Percentiles rank a stretch among this genome's conserved stretches.
phyloP scores from a whole-genome alignment of 2,113 vertebrate species.

The Cyprinodon tularosa region DNA sequence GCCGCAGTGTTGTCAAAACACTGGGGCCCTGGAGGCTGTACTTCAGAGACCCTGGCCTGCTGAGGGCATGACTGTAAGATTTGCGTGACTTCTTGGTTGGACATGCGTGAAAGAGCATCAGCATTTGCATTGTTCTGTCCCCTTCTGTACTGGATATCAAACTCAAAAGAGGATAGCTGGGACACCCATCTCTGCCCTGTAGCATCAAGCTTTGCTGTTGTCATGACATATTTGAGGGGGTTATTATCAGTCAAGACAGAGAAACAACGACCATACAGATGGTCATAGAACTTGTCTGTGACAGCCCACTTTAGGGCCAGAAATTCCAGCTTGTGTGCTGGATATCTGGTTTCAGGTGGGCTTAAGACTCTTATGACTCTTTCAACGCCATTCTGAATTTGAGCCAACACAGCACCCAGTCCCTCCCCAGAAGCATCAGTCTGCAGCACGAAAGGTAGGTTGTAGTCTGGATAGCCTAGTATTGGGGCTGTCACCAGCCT shows the following conservation, averaged over 20 bases:
- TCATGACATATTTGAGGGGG: constrained; percentile 4
- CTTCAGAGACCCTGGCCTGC: too few species aligned
- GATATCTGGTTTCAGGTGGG: constrained; percentile 6
- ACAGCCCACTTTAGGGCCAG: background rate
- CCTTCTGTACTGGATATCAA: background rate
- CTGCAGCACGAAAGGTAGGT: constrained; percentile 11
- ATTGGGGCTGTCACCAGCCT: background rate
- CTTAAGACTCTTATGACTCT: constrained; percentile 28
- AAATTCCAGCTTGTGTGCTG: constrained; percentile 1
- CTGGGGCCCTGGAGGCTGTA: too few species aligned
- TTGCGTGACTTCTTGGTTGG: too few species aligned
- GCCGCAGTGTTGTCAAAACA: too few species aligned
- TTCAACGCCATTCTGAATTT: background rate
- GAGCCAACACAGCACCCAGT: background rate
- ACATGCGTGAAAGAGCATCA: too few species aligned
- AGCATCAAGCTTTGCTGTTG: background rate
- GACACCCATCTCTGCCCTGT: constrained; percentile 1
- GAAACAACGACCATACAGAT: background rate
- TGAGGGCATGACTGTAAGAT: too few species aligned
- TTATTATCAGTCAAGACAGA: constrained; percentile 18
- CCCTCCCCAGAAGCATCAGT: background rate
- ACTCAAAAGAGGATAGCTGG: background rate
- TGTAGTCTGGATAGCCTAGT: constrained; percentile 10
- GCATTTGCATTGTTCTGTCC: background rate
- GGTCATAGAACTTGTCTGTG: constrained; percentile 23